Percentiles rank a stretch among this genome's conserved stretches.
Conservation (phyloP, 2,797 vertebrate species). For the Chelonia mydas region DNA sequence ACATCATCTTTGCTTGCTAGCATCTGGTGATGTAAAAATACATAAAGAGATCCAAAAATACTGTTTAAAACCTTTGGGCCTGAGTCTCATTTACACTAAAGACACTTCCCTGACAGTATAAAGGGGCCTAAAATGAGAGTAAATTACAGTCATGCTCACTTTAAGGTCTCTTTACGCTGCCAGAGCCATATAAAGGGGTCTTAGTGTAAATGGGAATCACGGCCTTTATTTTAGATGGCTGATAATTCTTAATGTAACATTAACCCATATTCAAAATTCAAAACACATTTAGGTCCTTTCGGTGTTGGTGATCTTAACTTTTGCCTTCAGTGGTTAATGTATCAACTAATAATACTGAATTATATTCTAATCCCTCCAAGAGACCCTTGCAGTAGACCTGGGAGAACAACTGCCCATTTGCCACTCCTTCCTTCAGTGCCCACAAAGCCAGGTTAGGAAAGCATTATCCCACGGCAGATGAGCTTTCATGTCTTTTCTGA, state of each 20-base stretch:
- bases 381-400: background rate
- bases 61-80: background rate
- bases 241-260: background rate
- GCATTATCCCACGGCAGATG: too few relatives aligned
- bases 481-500: background rate
- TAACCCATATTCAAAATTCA: background rate
- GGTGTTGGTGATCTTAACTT: background rate
- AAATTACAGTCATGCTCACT: background rate
- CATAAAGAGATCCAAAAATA: background rate
- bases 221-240: fast-evolving
- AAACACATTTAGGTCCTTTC: background rate
- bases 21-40: background rate
- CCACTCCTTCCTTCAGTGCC: background rate
- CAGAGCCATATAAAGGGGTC: background rate
- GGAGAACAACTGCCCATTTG: background rate
- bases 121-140: background rate
- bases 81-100: background rate
- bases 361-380: background rate
- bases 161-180: background rate
- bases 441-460: background rate
- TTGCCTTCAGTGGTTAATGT: too few relatives aligned
- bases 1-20: background rate
- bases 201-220: background rate
- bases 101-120: background rate
- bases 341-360: background rate